Percentiles rank a stretch among this genome's conserved stretches.
Evolutionary conservation across 2,888 invertebrate genomes (phyloP).

Genomic region (Crematogaster levior): DNA sequence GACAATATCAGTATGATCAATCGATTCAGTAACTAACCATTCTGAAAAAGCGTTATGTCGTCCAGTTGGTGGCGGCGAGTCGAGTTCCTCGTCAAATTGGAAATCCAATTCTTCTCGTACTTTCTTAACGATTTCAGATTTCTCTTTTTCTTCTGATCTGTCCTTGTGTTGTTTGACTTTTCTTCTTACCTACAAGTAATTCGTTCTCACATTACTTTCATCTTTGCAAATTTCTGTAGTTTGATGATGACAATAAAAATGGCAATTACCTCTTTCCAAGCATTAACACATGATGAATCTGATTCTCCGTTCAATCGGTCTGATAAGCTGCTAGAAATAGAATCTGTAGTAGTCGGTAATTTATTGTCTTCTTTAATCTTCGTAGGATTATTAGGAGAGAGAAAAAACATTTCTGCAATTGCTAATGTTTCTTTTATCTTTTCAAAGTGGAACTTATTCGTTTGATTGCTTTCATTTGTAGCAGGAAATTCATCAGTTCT

Average conservation of each 20-base stretch:
- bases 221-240: background rate
- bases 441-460: constrained; percentile 70
- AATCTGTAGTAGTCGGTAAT: constrained; percentile 7
- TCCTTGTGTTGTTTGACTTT: constrained; percentile 83
- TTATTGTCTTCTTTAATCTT: constrained; percentile 16
- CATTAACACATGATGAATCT: constrained; percentile 83
- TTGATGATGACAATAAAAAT: background rate
- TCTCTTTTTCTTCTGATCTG: constrained; percentile 77
- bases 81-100: constrained; percentile 98
- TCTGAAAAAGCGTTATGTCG: constrained; percentile 93
- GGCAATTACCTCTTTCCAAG: constrained; percentile 88
- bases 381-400: constrained; percentile 15
- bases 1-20: too few species aligned
- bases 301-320: constrained; percentile 75
- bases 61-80: constrained; percentile 91
- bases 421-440: constrained; percentile 70
- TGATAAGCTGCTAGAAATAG: constrained; percentile 29
- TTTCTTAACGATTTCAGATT: constrained; percentile 74
- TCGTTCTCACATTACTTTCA: background rate
- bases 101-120: constrained; percentile 96
- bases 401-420: constrained; percentile 1
- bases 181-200: constrained; percentile 83
- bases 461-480: constrained; percentile 68
- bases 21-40: constrained; percentile 86
- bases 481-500: constrained; percentile 54